Percentiles rank a stretch among this genome's conserved stretches.
These are phyloP conservation scores for Scaeva pyrastri DNA, from an alignment of 2,888 invertebrate genomes.

Conservation along the genomic window DNA sequence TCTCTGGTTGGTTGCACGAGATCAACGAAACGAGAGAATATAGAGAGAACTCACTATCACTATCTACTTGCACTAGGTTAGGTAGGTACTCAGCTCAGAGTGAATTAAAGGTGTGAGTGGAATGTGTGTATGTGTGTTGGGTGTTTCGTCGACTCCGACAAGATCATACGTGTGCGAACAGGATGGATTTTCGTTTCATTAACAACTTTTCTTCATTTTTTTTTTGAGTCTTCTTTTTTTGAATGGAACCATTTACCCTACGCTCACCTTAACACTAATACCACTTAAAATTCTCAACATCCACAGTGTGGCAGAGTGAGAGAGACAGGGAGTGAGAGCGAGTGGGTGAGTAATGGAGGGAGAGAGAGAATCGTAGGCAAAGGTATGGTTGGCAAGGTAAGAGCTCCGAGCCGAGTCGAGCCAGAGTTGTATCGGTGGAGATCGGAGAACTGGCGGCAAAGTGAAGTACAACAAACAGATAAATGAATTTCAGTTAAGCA, in stretches of 20 bases:
- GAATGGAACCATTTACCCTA: slow-evolving; percentile 18
- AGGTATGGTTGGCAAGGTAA: slow-evolving; percentile 66
- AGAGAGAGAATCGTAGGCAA: slow-evolving; percentile 63
- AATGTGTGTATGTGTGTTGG: slow-evolving; percentile 10
- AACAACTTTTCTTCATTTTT: slow-evolving; percentile 40
- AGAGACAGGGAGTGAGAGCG: slow-evolving; percentile 64
- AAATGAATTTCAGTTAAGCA: slow-evolving; percentile 83
- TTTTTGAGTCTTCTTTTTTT: background rate
- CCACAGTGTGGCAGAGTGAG: slow-evolving; percentile 69
- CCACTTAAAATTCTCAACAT: slow-evolving; percentile 52
- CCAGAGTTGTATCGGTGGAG: slow-evolving; percentile 3
- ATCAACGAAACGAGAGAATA: slow-evolving; percentile 28
- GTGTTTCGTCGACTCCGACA: slow-evolving; percentile 10
- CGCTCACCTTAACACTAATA: slow-evolving; percentile 70
- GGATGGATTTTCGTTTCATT: slow-evolving; percentile 52
- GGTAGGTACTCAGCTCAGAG: background rate
- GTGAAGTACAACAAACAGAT: slow-evolving; percentile 81
- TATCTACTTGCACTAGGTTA: background rate
- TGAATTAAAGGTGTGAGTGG: background rate
- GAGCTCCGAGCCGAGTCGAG: background rate
- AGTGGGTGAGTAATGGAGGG: slow-evolving; percentile 68
- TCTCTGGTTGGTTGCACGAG: slow-evolving; percentile 59
- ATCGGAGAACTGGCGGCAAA: slow-evolving; percentile 54
- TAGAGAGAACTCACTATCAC: slow-evolving; percentile 17
- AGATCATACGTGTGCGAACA: slow-evolving; percentile 45